A percentile compares a stretch with the other conserved stretches of the same genome.
Conservation (phyloP, 35 echinoderm and acorn worm genomes). For the Lytechinus pictus region DNA sequence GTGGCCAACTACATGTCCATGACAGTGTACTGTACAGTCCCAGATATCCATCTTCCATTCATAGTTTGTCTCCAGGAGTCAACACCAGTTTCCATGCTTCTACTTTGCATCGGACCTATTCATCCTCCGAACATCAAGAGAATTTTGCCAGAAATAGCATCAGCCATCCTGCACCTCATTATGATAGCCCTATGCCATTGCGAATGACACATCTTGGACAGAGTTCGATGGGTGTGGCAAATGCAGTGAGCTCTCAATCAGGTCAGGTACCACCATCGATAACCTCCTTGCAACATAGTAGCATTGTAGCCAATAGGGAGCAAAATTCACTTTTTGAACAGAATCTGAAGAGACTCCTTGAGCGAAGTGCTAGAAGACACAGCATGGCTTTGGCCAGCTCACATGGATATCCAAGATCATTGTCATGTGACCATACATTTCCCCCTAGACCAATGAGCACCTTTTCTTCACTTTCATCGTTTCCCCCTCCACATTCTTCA, state of each 20-base stretch:
- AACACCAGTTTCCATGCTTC: constrained; percentile 31
- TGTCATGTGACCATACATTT: constrained; percentile 24
- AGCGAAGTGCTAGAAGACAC: constrained; percentile 34
- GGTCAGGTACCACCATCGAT: not conserved
- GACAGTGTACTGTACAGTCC: constrained; percentile 84
- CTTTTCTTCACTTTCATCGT: constrained; percentile 17
- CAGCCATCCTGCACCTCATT: constrained; percentile 67
- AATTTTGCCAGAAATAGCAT: constrained; percentile 66
- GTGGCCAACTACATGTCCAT: constrained; percentile 83
- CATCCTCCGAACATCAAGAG: constrained; percentile 73
- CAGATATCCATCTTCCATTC: constrained; percentile 69
- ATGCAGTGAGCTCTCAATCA: not conserved
- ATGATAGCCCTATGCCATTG: not conserved
- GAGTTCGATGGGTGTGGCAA: not conserved
- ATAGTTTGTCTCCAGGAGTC: constrained; percentile 55
- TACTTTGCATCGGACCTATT: constrained; percentile 50
- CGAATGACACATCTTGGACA: constrained; percentile 29
- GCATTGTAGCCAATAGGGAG: constrained; percentile 42
- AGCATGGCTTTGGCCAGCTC: not conserved
- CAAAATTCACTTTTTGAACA: constrained; percentile 22
- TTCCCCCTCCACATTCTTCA: not conserved
- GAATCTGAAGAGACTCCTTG: not conserved
- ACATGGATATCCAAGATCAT: constrained; percentile 7
- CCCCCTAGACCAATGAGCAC: not conserved
- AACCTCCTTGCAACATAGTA: constrained; percentile 39